phyloP scores from a whole-genome alignment of 2,113 vertebrate genomes.

The Ceyx melanurus region DNA sequence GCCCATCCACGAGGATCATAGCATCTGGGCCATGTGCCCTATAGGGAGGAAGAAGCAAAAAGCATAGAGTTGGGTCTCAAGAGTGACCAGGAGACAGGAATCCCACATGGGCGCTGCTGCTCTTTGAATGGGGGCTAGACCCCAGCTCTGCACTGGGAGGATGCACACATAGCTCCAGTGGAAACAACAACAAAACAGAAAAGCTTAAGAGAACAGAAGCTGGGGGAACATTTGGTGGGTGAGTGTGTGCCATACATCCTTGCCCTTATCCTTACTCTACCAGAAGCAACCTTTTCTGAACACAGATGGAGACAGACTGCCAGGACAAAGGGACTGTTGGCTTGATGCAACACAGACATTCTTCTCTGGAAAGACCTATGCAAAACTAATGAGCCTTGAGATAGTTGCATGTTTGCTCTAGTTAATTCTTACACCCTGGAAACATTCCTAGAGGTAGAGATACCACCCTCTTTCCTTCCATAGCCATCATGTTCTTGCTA shows the following conservation, averaged over 20 bases:
- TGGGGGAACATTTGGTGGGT: not conserved
- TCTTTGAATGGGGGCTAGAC: not conserved
- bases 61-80: not conserved
- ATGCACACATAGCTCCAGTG: not conserved
- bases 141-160: not conserved
- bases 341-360: not conserved
- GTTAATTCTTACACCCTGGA: not conserved
- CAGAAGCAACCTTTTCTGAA: not conserved
- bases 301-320: not conserved
- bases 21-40: conserved; percentile 98
- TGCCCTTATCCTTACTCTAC: not conserved
- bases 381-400: not conserved
- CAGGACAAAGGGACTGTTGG: not conserved
- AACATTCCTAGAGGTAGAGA: not conserved
- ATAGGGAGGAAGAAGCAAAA: not conserved
- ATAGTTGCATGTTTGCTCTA: not conserved
- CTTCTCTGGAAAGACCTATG: not conserved
- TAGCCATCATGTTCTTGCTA: not conserved
- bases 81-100: not conserved
- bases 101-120: not conserved
- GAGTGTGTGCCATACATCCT: not conserved
- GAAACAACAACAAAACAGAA: not conserved
- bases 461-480: not conserved
- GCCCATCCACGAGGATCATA: conserved; percentile 95
- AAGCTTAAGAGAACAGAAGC: not conserved